Percentiles rank a stretch among this genome's conserved stretches.
These are phyloP conservation scores for Brienomyrus longianalis DNA, from an alignment of 2,113 vertebrate species.

Conservation along the genomic window DNA sequence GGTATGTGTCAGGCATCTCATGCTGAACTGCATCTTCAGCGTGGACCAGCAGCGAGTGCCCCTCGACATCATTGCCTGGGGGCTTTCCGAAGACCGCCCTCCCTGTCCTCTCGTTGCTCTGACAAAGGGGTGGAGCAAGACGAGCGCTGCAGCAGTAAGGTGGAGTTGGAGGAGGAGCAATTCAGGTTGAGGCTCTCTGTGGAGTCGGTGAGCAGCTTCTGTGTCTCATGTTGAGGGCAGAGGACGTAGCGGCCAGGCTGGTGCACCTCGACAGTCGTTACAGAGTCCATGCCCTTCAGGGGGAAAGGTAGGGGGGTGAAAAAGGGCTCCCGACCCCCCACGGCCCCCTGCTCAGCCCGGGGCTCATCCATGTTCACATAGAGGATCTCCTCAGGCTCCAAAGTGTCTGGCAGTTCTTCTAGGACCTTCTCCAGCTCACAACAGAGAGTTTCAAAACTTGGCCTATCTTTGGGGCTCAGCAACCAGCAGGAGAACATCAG, in stretches of 20 bases:
- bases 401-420: constrained; percentile 68
- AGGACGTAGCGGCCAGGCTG: constrained; percentile 74
- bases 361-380: constrained; percentile 89
- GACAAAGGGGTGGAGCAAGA: not conserved
- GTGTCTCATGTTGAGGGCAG: constrained; percentile 70
- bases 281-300: constrained; percentile 61
- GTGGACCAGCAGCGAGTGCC: not conserved
- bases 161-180: constrained; percentile 16
- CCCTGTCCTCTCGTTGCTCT: constrained; percentile 6
- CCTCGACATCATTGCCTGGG: not conserved
- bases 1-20: not conserved
- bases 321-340: constrained; percentile 61
- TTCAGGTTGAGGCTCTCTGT: constrained; percentile 21
- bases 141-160: constrained; percentile 14
- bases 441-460: constrained; percentile 65
- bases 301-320: constrained; percentile 39
- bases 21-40: not conserved
- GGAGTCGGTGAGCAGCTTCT: constrained; percentile 16
- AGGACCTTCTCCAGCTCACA: constrained; percentile 74
- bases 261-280: constrained; percentile 70
- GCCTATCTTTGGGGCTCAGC: constrained; percentile 76
- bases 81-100: not conserved
- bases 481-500: constrained; percentile 84
- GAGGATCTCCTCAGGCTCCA: constrained; percentile 79
- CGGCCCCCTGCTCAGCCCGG: constrained; percentile 46